Conservation (phyloP, 2,797 vertebrate species). For the Cyprinella venusta region DNA sequence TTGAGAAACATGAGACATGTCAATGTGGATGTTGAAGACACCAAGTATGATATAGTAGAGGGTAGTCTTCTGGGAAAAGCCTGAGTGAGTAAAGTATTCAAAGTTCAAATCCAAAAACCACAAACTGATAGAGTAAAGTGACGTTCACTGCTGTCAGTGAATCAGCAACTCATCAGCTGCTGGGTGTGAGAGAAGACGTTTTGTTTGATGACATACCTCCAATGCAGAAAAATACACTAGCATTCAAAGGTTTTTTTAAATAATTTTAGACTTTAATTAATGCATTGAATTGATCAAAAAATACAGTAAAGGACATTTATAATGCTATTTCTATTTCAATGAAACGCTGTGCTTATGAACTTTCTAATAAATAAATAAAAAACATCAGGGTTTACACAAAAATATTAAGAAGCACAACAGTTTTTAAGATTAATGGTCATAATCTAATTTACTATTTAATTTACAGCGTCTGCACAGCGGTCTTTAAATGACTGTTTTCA, state of each 20-base stretch:
- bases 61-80: background rate
- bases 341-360: background rate
- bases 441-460: background rate
- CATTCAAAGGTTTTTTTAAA: too few relatives aligned
- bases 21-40: background rate
- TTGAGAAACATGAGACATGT: background rate
- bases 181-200: background rate
- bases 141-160: background rate
- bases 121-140: background rate
- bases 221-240: background rate
- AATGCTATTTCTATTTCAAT: background rate
- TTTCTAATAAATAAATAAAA: background rate
- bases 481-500: slow-evolving; percentile 17
- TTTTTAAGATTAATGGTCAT: background rate
- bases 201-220: background rate
- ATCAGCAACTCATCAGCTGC: background rate
- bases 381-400: too few relatives aligned
- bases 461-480: background rate
- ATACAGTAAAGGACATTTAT: background rate
- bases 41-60: background rate
- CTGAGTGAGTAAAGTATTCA: background rate
- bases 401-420: too few relatives aligned
- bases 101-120: slow-evolving; percentile 1
- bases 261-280: background rate
- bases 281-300: background rate